Percentiles rank a stretch among this genome's conserved stretches.
Conservation (phyloP, 1,140 invertebrate genomes). For the Stegodyphus mimosarum region DNA sequence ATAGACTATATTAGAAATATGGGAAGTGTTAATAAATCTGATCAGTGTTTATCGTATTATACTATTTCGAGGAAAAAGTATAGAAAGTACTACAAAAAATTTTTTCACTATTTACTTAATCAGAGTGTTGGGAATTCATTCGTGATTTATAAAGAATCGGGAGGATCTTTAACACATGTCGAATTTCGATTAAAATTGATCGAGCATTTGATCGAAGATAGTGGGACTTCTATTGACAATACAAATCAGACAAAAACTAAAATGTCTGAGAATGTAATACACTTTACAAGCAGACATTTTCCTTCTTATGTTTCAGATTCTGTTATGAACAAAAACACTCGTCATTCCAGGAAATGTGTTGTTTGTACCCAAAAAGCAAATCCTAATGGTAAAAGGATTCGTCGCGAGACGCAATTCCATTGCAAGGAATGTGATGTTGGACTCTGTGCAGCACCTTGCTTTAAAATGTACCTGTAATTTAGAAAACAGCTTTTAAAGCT, state of each 20-base stretch:
- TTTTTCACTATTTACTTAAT: constrained; percentile 1
- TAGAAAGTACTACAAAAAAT: constrained; percentile 11
- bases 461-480: constrained; percentile 61
- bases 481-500: too few relatives aligned
- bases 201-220: constrained; percentile 1
- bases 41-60: constrained; percentile 14
- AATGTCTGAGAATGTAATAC: neutral
- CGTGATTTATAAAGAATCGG: neutral
- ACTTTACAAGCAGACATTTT: constrained; percentile 1
- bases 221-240: neutral
- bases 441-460: constrained; percentile 61
- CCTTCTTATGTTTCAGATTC: neutral
- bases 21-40: constrained; percentile 2
- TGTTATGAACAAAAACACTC: neutral
- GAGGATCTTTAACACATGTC: neutral
- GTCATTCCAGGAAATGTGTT: neutral
- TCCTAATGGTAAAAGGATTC: constrained; percentile 11
- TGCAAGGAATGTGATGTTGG: constrained; percentile 59
- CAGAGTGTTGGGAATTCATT: neutral
- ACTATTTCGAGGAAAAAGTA: neutral
- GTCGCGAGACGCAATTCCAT: constrained; percentile 40
- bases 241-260: neutral
- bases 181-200: constrained; percentile 11
- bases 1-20: neutral
- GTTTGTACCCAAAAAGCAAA: constrained; percentile 17